A percentile compares a stretch with the other conserved stretches of the same genome.
Evolutionary conservation across 2,113 vertebrate genomes (phyloP).

Genomic region (Eulacestoma nigropectus): DNA sequence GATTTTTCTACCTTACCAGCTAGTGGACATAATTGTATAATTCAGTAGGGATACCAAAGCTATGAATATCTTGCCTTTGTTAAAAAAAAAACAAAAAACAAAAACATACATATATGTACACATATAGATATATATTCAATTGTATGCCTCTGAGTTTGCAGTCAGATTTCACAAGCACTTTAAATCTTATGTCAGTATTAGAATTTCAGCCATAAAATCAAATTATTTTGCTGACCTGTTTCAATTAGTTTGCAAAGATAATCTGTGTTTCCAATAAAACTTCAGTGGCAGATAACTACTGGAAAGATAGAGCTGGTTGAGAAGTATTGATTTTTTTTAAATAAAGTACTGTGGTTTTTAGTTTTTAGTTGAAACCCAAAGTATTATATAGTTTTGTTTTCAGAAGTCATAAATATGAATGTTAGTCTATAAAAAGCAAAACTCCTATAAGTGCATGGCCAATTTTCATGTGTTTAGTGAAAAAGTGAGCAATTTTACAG

Average conservation of each 20-base stretch:
- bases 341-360: not conserved
- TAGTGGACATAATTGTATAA: not conserved
- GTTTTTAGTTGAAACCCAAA: not conserved
- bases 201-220: not conserved
- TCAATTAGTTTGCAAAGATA: not conserved
- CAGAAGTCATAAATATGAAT: not conserved
- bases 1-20: not conserved
- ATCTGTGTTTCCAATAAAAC: not conserved
- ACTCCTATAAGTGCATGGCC: not conserved
- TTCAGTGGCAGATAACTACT: not conserved
- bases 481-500: not conserved
- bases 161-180: not conserved
- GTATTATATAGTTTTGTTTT: not conserved
- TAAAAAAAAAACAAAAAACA: not conserved
- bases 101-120: fast-evolving
- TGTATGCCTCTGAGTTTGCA: not conserved
- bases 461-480: not conserved
- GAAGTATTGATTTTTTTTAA: not conserved
- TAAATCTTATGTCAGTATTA: not conserved
- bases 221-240: not conserved
- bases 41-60: not conserved
- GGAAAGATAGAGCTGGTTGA: not conserved
- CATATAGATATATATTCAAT: not conserved
- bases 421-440: not conserved
- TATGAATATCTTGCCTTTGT: not conserved